Evolutionary conservation across 2,888 invertebrate genomes (phyloP).

Genomic region (Nysson spinosus): DNA sequence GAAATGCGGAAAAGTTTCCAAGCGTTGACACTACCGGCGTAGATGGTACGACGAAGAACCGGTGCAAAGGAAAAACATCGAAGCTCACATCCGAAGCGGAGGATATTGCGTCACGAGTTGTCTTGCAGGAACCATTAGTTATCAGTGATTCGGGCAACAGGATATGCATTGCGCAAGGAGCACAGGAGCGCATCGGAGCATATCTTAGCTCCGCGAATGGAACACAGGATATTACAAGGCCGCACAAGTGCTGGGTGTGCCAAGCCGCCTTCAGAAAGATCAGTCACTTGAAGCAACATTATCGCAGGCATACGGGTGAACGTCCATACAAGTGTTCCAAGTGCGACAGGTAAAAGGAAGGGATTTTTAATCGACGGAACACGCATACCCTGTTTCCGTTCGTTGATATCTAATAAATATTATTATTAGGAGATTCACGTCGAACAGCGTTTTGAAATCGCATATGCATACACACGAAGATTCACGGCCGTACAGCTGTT

Average conservation of each 20-base stretch:
- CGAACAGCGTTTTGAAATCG: conserved; percentile 80
- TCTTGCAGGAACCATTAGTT: conserved; percentile 80
- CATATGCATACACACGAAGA: conserved; percentile 80
- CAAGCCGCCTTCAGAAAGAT: conserved; percentile 80
- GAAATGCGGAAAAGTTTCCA: background rate
- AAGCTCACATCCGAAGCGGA: conserved; percentile 66
- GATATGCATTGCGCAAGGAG: conserved; percentile 66
- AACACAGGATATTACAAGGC: conserved; percentile 75
- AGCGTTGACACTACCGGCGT: conserved; percentile 67
- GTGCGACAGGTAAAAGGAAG: conserved; percentile 69
- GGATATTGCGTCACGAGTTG: conserved; percentile 75
- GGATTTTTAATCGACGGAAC: background rate
- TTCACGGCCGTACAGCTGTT: conserved; percentile 78
- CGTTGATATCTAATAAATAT: background rate
- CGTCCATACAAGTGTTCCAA: conserved; percentile 75
- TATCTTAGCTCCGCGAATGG: too few species aligned
- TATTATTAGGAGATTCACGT: conserved; percentile 78
- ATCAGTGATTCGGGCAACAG: conserved; percentile 77
- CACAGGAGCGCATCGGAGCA: conserved; percentile 65
- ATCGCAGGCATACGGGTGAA: conserved; percentile 74
- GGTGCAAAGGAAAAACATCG: conserved; percentile 60
- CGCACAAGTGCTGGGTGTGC: conserved; percentile 77
- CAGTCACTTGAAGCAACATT: conserved; percentile 80
- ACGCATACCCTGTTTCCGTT: too few species aligned
- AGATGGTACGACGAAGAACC: conserved; percentile 74